Conservation (phyloP, 2,888 invertebrate species). For the Nephrotoma guestfalica region DNA sequence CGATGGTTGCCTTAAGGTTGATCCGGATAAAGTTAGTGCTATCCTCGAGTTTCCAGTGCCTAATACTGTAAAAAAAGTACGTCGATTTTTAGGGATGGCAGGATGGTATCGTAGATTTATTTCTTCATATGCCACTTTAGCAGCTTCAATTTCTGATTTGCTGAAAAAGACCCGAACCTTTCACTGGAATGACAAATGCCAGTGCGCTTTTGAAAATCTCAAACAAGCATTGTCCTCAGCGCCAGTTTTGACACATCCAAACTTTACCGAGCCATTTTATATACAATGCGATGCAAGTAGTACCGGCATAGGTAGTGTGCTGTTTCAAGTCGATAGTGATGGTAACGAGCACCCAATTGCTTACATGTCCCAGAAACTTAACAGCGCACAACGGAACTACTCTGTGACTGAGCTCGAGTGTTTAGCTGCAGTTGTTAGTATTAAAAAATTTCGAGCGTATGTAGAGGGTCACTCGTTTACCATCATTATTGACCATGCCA, state of each 20-base stretch:
- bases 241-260: background rate
- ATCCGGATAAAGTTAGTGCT: too few relatives aligned
- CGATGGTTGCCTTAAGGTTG: too few relatives aligned
- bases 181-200: background rate
- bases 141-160: background rate
- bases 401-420: too few relatives aligned
- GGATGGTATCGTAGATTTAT: background rate
- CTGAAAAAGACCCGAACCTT: background rate
- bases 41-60: too few relatives aligned
- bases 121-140: background rate
- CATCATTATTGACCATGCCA: background rate
- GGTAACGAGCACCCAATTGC: background rate
- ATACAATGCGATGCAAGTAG: background rate
- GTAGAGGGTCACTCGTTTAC: background rate
- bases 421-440: too few relatives aligned
- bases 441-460: too few relatives aligned
- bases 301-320: background rate
- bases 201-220: background rate
- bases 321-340: background rate
- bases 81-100: background rate
- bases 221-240: background rate
- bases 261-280: background rate
- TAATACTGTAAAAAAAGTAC: background rate
- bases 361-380: background rate
- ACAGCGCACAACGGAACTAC: background rate